Percentiles rank a stretch among this genome's conserved stretches.
Evolutionary conservation across 2,888 invertebrate genomes (phyloP).

Genomic region (Deilephila elpenor): DNA sequence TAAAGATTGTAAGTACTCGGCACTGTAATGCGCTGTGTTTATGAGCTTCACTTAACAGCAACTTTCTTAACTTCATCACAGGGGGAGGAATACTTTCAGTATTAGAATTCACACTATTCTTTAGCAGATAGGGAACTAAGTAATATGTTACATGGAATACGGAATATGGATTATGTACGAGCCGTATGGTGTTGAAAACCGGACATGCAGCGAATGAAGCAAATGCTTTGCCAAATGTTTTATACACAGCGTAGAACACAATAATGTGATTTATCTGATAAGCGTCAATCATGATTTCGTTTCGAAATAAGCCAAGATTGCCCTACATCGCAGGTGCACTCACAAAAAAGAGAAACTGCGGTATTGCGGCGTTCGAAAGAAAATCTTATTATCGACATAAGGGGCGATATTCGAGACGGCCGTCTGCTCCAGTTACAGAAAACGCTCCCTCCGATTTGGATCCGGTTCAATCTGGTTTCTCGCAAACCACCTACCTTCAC

Average conservation of each 20-base stretch:
- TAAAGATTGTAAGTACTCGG: slow-evolving; percentile 14
- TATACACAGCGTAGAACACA: slow-evolving; percentile 43
- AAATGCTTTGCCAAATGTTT: background rate
- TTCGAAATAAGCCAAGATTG: slow-evolving; percentile 75
- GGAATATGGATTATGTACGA: background rate
- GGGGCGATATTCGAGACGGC: slow-evolving; percentile 81
- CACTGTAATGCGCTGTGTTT: slow-evolving; percentile 20
- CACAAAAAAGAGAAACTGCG: slow-evolving; percentile 81
- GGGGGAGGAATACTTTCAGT: background rate
- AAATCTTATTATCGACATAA: slow-evolving; percentile 81
- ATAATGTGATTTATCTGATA: slow-evolving; percentile 60
- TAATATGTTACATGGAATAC: background rate
- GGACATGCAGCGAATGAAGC: background rate
- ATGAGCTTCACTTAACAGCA: slow-evolving; percentile 12
- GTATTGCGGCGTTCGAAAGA: slow-evolving; percentile 73
- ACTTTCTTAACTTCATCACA: slow-evolving; percentile 11
- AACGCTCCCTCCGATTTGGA: slow-evolving; percentile 76
- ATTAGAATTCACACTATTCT: background rate
- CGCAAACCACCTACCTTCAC: slow-evolving; percentile 70
- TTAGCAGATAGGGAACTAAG: background rate
- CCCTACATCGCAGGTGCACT: slow-evolving; percentile 77
- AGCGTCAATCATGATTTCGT: slow-evolving; percentile 69
- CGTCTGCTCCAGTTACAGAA: slow-evolving; percentile 81
- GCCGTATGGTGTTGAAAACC: background rate
- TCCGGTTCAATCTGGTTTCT: slow-evolving; percentile 80